phyloP scores from a whole-genome alignment of 2,797 vertebrate species.

The Galaxias olidus region DNA sequence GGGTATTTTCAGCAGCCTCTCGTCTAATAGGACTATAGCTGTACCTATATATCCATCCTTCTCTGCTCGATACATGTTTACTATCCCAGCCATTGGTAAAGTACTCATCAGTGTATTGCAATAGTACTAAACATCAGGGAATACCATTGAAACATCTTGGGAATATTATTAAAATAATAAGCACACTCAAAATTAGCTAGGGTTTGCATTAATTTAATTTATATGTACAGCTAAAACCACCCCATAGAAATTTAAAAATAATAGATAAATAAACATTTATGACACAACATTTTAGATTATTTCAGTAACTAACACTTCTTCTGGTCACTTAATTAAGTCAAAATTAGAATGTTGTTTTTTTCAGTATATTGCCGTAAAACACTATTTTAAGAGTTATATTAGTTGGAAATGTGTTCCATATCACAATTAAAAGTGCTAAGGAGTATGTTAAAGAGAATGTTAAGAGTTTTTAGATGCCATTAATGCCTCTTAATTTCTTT shows the following conservation, averaged over 20 bases:
- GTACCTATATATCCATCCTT: too few species aligned
- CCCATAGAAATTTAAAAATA: slow-evolving; percentile 47
- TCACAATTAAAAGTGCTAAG: slow-evolving; percentile 72
- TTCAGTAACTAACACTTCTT: slow-evolving; percentile 49
- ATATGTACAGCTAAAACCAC: slow-evolving; percentile 35
- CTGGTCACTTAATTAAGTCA: slow-evolving; percentile 62
- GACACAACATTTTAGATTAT: slow-evolving; percentile 61
- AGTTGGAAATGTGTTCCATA: slow-evolving; percentile 72
- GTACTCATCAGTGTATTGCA: too few species aligned
- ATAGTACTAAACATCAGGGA: too few species aligned
- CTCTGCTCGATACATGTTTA: too few species aligned
- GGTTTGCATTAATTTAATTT: slow-evolving; percentile 38
- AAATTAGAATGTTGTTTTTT: slow-evolving; percentile 50
- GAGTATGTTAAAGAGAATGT: too few species aligned
- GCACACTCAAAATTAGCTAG: slow-evolving; percentile 12
- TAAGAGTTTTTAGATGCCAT: slow-evolving; percentile 77
- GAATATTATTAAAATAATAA: too few species aligned
- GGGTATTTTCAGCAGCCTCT: slow-evolving; percentile 20
- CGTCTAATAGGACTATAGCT: slow-evolving; percentile 10
- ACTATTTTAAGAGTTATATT: slow-evolving; percentile 70
- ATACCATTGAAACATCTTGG: too few species aligned
- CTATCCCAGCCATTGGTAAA: background rate
- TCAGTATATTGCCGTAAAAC: slow-evolving; percentile 50
- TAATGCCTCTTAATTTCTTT: slow-evolving; percentile 76
- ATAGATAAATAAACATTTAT: too few species aligned